Evolutionary conservation across 1,140 invertebrate genomes (phyloP).

Genomic region (Eurosta solidaginis): DNA sequence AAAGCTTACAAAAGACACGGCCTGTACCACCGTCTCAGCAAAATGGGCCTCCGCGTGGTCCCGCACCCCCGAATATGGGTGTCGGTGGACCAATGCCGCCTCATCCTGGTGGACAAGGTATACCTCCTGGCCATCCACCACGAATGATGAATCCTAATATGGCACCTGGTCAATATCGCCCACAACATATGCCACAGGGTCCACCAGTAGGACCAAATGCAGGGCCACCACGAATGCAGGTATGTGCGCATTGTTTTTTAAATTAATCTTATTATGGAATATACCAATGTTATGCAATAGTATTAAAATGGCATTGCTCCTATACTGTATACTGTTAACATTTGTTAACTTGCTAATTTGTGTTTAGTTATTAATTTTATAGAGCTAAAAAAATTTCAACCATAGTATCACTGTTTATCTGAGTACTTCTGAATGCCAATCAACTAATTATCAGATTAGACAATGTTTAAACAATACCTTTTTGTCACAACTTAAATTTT

Average conservation of each 20-base stretch:
- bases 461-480: conserved; percentile 24
- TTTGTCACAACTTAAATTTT: no score
- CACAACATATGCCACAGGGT: conserved; percentile 59
- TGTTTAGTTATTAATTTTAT: conserved; percentile 1
- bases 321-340: not conserved
- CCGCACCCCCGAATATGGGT: conserved; percentile 60
- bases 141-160: conserved; percentile 66
- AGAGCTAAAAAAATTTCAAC: conserved; percentile 2
- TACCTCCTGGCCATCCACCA: conserved; percentile 65
- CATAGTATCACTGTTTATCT: conserved; percentile 37
- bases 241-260: conserved; percentile 40
- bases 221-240: conserved; percentile 58
- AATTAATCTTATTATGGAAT: not conserved
- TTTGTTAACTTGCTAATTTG: not conserved
- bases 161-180: conserved; percentile 53
- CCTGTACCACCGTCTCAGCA: conserved; percentile 75
- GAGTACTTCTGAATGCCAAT: conserved; percentile 60
- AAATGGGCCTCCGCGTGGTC: conserved; percentile 57
- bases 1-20: conserved; percentile 87
- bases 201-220: conserved; percentile 57
- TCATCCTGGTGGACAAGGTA: conserved; percentile 58
- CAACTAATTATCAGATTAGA: conserved; percentile 31
- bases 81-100: conserved; percentile 51
- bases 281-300: not conserved
- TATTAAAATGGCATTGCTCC: not conserved